Evolutionary conservation across 1,140 invertebrate genomes (phyloP).

Genomic region (Bacillus rossius): DNA sequence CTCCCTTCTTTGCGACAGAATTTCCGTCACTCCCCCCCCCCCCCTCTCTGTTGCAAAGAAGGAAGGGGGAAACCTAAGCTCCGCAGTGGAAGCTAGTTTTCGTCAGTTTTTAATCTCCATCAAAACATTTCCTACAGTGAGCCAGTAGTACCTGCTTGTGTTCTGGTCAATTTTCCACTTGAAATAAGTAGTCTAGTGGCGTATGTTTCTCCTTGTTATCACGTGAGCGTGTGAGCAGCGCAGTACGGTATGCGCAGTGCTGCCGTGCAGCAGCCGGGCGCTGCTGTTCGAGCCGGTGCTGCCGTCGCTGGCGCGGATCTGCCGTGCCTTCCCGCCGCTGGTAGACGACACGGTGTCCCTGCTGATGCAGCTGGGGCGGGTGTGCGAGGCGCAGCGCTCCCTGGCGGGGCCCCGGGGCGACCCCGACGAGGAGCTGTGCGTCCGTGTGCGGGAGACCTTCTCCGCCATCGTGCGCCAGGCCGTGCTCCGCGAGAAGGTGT

Average conservation of each 20-base stretch:
- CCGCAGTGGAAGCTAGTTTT: too few species aligned
- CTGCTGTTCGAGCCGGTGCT: conserved; percentile 78
- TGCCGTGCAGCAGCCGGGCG: conserved; percentile 70
- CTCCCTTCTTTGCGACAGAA: too few species aligned
- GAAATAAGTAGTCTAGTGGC: neutral
- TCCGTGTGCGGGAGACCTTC: neutral
- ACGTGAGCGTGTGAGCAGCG: too few species aligned
- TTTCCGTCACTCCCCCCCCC: too few species aligned
- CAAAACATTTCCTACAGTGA: too few species aligned
- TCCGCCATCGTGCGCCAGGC: neutral
- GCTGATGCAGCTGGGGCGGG: conserved; percentile 77
- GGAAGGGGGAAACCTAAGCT: too few species aligned
- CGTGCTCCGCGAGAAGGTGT: conserved; percentile 5
- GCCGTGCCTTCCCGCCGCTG: conserved; percentile 87
- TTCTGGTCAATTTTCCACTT: too few species aligned
- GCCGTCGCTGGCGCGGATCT: conserved; percentile 79
- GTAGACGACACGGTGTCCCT: conserved; percentile 83
- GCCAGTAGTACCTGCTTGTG: too few species aligned
- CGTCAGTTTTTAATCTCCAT: too few species aligned
- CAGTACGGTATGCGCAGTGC: conserved; percentile 51
- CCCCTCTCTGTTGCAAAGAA: too few species aligned
- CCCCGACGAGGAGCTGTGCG: neutral
- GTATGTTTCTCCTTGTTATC: conserved; percentile 23
- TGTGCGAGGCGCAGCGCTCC: conserved; percentile 78
- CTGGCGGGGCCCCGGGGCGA: conserved; percentile 38